Evolutionary conservation across 2,113 vertebrate genomes (phyloP), one percentile per base, ranked within the genome.

Genomic region (Mastomys coucha): DNA sequence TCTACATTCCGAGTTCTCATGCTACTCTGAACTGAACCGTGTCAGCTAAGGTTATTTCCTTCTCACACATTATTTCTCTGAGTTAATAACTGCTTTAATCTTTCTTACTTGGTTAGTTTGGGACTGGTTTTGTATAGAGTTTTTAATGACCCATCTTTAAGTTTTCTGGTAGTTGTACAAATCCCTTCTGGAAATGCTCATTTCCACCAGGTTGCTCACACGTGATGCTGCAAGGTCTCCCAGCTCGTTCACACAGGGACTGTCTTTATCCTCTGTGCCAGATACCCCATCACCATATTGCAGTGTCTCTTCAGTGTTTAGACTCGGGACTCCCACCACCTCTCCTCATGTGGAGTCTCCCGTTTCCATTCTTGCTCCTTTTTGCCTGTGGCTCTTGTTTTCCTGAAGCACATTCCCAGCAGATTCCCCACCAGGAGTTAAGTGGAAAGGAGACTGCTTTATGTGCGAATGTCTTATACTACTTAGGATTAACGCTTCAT

Each of bases 11-110:
- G 11, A 89, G 73, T 87, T 70, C 69, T 31, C 60, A 53, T 63
- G 56, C 42, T 72, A 36, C 20, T 49, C 49, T 36, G 67, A 96
- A 76, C 73, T 92, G 75, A 96, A n/a, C 67, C n/a, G 19, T 92
- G 31, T 36, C 51, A 31, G 89, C 58, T 87, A 20, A 65, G 72
- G 56, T 92, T 31, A 70, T 14, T 90, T 90, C 22, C 42, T 91
- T 84, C 88, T 70, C n/a, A 33, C 42, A 72, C 31, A 72, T 58
- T 39, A 45, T 51, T 89, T 85, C 14, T 56, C 93, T 65, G 60
- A 84, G 60, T 88, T 85, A 91, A 73, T 86, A 67, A 78, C 49
- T 39, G 13, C 80, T 82, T 49, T 67, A 13, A 6, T 51, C 63
- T 86, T 36, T 69, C 42, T 51, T 13, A 12, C 60, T 86, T 36